Evolutionary conservation across 2,888 invertebrate genomes (phyloP).

Genomic region (Pasiphila rectangulata): DNA sequence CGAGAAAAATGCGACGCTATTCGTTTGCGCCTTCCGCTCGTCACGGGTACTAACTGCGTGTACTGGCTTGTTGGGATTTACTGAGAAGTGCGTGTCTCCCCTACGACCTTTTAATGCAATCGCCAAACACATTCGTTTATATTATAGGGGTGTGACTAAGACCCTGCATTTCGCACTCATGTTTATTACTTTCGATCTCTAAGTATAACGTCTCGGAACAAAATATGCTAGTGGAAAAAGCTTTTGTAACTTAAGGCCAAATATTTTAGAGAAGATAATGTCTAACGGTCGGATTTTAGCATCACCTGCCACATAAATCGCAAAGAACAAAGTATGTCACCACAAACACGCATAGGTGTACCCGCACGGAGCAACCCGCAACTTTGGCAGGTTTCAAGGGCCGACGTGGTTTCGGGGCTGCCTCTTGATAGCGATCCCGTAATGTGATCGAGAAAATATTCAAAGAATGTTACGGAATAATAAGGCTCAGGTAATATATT

Average conservation of each 20-base stretch:
- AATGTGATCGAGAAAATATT: not conserved
- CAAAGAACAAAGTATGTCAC: constrained; percentile 18
- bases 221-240: not conserved
- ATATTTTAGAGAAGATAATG: constrained; percentile 1
- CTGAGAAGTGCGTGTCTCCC: constrained; percentile 59
- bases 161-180: constrained; percentile 8
- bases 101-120: constrained; percentile 51
- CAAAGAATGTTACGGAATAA: not conserved
- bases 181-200: constrained; percentile 9
- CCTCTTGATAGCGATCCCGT: not conserved
- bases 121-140: constrained; percentile 52
- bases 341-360: constrained; percentile 19
- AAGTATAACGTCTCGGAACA: not conserved
- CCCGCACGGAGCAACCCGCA: constrained; percentile 9
- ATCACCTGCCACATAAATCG: constrained; percentile 18
- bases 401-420: constrained; percentile 2
- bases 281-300: constrained; percentile 5
- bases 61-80: constrained; percentile 70
- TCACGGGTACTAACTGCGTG: constrained; percentile 75
- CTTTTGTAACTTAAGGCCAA: not conserved
- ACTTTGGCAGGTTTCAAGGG: constrained; percentile 6
- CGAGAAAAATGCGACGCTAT: constrained; percentile 72
- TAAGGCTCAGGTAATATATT: not conserved
- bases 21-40: constrained; percentile 61
- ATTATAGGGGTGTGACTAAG: constrained; percentile 17